Evolutionary conservation across 1,140 invertebrate species (phyloP).

Genomic region (Conopomorpha cramerella): DNA sequence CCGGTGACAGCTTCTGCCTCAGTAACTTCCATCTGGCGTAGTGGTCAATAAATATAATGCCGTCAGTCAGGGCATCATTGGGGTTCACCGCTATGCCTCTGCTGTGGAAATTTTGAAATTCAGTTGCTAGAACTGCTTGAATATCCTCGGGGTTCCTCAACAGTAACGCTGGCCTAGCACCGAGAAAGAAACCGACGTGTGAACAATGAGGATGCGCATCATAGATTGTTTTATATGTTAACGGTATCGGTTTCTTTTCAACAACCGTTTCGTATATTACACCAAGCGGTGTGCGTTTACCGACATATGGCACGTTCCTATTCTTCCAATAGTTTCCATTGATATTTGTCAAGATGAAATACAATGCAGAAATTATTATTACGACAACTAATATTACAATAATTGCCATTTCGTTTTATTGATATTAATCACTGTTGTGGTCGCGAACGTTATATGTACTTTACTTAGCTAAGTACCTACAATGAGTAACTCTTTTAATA

Average conservation of each 20-base stretch:
- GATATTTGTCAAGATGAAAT: too few species aligned
- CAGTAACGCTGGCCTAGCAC: constrained; percentile 29
- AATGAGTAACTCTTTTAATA: too few species aligned
- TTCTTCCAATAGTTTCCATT: constrained; percentile 4
- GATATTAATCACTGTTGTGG: too few species aligned
- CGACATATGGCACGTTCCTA: background rate
- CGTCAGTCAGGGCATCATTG: constrained; percentile 16
- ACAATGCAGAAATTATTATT: too few species aligned
- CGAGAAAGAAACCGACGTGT: constrained; percentile 2
- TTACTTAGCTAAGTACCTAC: too few species aligned
- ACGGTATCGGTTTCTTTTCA: constrained; percentile 1
- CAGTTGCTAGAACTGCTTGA: constrained; percentile 39
- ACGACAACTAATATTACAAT: too few species aligned
- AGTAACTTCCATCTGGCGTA: constrained; percentile 20
- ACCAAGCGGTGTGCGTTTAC: background rate
- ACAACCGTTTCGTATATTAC: constrained; percentile 1
- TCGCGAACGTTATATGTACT: too few species aligned
- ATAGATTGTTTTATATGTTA: constrained; percentile 4
- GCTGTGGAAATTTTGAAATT: constrained; percentile 26
- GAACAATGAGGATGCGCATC: constrained; percentile 1
- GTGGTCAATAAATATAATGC: constrained; percentile 13
- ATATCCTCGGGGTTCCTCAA: constrained; percentile 46
- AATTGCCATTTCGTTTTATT: too few species aligned
- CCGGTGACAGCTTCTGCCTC: constrained; percentile 9
- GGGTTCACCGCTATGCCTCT: constrained; percentile 12